phyloP scores from a whole-genome alignment of 2,113 vertebrate species.

The Atlantisia rogersi region DNA sequence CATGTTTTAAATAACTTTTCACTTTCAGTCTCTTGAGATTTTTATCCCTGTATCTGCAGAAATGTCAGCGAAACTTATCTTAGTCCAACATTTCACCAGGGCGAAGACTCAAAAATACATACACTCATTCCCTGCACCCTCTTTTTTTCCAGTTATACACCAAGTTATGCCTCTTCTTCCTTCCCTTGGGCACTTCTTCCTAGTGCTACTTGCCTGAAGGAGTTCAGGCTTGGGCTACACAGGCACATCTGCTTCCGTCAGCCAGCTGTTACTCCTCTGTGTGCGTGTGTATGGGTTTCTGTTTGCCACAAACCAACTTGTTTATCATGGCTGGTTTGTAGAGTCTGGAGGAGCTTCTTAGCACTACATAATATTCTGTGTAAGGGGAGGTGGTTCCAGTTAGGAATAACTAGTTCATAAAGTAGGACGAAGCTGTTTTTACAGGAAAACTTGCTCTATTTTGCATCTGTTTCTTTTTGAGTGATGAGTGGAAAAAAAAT shows the following conservation, averaged over 20 bases:
- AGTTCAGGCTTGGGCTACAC: not conserved
- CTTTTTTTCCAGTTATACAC: not conserved
- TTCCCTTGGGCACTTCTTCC: not conserved
- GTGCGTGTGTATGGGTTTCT: not conserved
- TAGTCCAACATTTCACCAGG: conserved; percentile 1
- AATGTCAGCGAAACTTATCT: conserved; percentile 36
- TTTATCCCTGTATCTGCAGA: conserved; percentile 33
- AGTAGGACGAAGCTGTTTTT: conserved; percentile 54
- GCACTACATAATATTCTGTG: conserved; percentile 57
- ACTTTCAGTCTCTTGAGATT: conserved; percentile 17
- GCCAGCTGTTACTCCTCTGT: not conserved
- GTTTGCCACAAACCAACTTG: not conserved
- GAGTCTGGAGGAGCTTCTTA: conserved; percentile 34
- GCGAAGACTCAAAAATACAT: not conserved
- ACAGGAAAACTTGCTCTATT: conserved; percentile 22
- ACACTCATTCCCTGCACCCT: not conserved
- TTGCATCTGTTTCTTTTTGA: conserved; percentile 43
- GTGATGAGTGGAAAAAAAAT: not conserved
- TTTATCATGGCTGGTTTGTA: not conserved
- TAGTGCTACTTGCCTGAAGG: not conserved
- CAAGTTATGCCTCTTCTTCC: not conserved
- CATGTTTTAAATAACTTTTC: conserved; percentile 58
- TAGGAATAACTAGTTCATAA: conserved; percentile 50
- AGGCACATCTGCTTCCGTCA: not conserved
- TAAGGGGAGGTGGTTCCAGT: conserved; percentile 31